Evolutionary conservation across 2,113 vertebrate species (phyloP), one percentile per base, ranked within the genome.

Genomic region (Pterocles burchelli): DNA sequence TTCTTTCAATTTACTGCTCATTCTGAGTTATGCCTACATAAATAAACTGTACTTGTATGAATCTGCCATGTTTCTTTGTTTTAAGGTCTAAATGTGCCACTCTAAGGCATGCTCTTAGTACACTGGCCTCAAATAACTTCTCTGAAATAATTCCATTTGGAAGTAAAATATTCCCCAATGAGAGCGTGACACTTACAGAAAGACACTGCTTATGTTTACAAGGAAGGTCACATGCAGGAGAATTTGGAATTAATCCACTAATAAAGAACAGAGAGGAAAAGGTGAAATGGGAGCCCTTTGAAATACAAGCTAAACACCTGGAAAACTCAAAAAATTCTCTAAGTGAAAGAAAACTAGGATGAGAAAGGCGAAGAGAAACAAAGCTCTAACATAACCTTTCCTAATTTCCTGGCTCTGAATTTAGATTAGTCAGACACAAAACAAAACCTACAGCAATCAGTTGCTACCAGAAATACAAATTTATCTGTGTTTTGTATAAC

Each of bases 401-500:
- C 51, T 90, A 97, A 95, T 90, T 61, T 61, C 78, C 89, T 31
- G 51, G 48, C 49, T 97, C 96, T 94, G 91, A 95, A 96, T 93
- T 81, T 95, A 96, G 94, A 96, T 28, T 88, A 82, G 92, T 93
- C 95, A 97, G 95, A 95, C 72, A 81, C 46, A 86, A 95, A 38
- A 29, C 49, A 46, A 68, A 89, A 75, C 92, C 90, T 89, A 43
- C 43, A 96, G 96, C 92, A 91, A 84, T 73, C 87, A 67, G 12
- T 84, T 67, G 96, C 97, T 96, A 68, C 90, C 89, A 90, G 96
- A 89, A 93, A 43, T 88, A 90, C 88, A 91, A 86, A 97, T 97
- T 95, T 97, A 95, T 96, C 96, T 49, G 8, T 46, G 36, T 95
- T 98, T 97, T 94, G 89, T 97, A 66, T 88, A 97, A 94, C 85